phyloP scores from a whole-genome alignment of 1,140 invertebrate species.

The Gerris buenoi region DNA sequence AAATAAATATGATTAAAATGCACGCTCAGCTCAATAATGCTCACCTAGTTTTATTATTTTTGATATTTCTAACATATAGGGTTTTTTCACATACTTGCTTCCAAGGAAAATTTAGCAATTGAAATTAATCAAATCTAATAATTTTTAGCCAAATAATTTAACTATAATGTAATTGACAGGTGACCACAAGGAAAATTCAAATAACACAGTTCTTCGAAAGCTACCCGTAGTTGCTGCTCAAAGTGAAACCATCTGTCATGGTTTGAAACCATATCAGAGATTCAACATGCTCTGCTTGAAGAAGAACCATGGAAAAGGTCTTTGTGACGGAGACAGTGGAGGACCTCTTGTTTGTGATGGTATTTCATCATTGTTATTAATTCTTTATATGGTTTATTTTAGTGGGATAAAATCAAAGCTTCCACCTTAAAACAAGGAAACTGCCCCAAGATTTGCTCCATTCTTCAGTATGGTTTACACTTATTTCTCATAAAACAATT shows the following conservation, averaged over 20 bases:
- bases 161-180: too few species aligned
- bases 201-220: conserved; percentile 15
- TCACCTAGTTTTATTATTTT: neutral
- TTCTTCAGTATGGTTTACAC: too few species aligned
- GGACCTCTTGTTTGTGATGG: conserved; percentile 18
- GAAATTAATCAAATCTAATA: too few species aligned
- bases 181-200: conserved; percentile 13
- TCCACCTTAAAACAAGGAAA: too few species aligned
- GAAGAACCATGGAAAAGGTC: conserved; percentile 17
- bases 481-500: too few species aligned
- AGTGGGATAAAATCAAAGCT: too few species aligned
- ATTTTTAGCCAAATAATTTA: neutral
- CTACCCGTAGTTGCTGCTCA: conserved; percentile 16
- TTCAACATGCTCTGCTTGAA: conserved; percentile 18
- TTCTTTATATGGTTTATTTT: too few species aligned
- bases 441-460: too few species aligned
- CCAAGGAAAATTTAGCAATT: too few species aligned
- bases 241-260: conserved; percentile 16
- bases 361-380: neutral
- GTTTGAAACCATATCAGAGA: conserved; percentile 14
- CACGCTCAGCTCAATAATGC: too few species aligned
- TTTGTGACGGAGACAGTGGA: conserved; percentile 18
- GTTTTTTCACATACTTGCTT: neutral
- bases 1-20: too few species aligned
- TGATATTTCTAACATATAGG: neutral